Evolutionary conservation across 2,797 vertebrate species (phyloP).

Genomic region (Geotrypetes seraphini): DNA sequence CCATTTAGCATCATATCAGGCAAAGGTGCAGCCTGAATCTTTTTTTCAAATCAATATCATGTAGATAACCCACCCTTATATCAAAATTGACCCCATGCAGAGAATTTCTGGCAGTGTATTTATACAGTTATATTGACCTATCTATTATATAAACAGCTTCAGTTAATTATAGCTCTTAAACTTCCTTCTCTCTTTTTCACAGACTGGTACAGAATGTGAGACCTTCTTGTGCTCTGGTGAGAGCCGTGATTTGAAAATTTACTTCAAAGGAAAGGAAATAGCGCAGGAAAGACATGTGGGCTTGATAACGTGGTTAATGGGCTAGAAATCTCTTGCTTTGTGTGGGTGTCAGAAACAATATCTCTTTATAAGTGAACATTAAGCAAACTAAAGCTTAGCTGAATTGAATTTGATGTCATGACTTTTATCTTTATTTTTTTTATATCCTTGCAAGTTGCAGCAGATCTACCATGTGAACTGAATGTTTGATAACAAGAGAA

Average conservation of each 20-base stretch:
- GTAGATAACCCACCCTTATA: slow-evolving; percentile 22
- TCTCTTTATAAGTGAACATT: slow-evolving; percentile 11
- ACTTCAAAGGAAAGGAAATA: slow-evolving; percentile 11
- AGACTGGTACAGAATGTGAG: slow-evolving; percentile 11
- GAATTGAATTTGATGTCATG: slow-evolving; percentile 10
- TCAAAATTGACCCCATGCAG: background rate
- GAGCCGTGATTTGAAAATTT: slow-evolving; percentile 11
- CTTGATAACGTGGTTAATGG: slow-evolving; percentile 3
- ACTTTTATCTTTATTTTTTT: background rate
- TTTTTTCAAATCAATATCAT: slow-evolving; percentile 24
- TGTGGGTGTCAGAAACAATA: slow-evolving; percentile 5
- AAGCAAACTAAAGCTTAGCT: slow-evolving; percentile 8
- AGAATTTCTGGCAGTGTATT: slow-evolving; percentile 23
- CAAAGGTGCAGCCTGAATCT: slow-evolving; percentile 15
- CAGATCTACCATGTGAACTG: background rate
- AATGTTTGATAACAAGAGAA: too few relatives aligned
- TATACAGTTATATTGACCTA: slow-evolving; percentile 18
- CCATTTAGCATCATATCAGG: slow-evolving; percentile 1
- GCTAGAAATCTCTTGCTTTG: background rate
- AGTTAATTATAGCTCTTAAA: slow-evolving; percentile 20
- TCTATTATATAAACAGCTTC: slow-evolving; percentile 17
- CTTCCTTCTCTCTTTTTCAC: slow-evolving; percentile 7
- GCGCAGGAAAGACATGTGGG: slow-evolving; percentile 3
- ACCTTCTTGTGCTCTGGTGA: background rate
- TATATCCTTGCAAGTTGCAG: background rate